Evolutionary conservation across 2,797 vertebrate genomes (phyloP), one percentile per base, ranked within the genome.

Genomic region (Crocodylus rhombifer): DNA sequence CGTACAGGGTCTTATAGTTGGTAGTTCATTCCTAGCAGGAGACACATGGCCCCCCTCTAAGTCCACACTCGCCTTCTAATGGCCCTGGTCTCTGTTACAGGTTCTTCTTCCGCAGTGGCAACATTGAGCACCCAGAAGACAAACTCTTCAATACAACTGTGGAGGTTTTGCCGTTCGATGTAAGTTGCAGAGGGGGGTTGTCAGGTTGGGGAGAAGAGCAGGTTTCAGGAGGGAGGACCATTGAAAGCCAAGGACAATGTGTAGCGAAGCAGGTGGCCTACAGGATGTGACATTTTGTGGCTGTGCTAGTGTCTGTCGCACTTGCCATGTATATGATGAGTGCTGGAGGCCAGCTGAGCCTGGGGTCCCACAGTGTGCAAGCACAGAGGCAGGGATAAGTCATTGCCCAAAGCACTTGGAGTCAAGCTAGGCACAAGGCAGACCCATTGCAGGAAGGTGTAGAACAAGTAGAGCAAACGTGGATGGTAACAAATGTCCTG

Each of bases 71-170:
- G 87, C 74, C 26, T 86, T 74, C 82, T 81, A 16, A 2, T 58
- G 88, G 58, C 20, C 84, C 80, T 93, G 91, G 55, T 95, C 87
- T 92, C 81, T 92, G 94, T 79, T 94, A 83, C 97, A 99, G 99
- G 98, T 99, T 98, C 97, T 99, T 99, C 98, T 99, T 99, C 96
- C 98, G 99, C 82, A 99, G 99, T 3, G 99, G 99, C 77, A 99
- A 99, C 98, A 99, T 99, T 0, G 99, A 99, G 88, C 99, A 99
- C 96, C 99, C 99, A 5, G 99, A 99, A 91, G 99, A 99, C 98
- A 99, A 99, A 97, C 99, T 99, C 69, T 99, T 99, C 98, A 99
- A 99, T 97, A 99, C 99, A 0, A 99, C 99, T 0, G 99, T 99
- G 96, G 99, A 99, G 97, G 99, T 99, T 96, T 97, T 99, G 95